Evolutionary conservation across 2,797 vertebrate genomes (phyloP).

Genomic region (Thripadectes ignobilis): DNA sequence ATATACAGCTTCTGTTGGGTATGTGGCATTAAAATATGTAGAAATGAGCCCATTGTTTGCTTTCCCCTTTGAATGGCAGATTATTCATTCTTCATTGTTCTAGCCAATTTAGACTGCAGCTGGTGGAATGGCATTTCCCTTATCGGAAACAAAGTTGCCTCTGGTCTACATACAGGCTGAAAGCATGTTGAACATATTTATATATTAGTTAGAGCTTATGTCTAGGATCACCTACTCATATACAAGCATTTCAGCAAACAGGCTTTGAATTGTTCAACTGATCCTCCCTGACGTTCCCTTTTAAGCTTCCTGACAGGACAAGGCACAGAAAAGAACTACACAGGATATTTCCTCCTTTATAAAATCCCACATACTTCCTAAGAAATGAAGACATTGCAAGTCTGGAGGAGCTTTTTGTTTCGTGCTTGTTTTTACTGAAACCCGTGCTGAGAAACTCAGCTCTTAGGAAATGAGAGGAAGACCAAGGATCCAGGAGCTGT

Average conservation of each 20-base stretch:
- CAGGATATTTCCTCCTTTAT: not conserved
- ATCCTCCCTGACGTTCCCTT: not conserved
- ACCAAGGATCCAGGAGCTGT: not conserved
- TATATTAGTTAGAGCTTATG: not conserved
- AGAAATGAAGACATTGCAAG: not conserved
- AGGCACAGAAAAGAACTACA: not conserved
- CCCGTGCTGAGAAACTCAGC: not conserved
- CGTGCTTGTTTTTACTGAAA: not conserved
- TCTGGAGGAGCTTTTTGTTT: not conserved
- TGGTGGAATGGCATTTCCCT: not conserved
- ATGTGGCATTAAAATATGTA: not conserved
- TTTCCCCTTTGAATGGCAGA: not conserved
- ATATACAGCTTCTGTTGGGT: not conserved
- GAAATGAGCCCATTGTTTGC: not conserved
- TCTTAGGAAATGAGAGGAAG: not conserved
- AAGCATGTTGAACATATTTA: not conserved
- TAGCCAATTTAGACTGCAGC: not conserved
- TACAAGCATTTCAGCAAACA: not conserved
- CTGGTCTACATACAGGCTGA: not conserved
- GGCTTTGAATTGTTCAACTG: not conserved
- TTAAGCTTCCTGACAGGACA: not conserved
- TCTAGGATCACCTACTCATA: not conserved
- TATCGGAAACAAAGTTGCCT: not conserved
- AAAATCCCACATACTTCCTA: not conserved
- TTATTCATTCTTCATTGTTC: not conserved